Conservation (phyloP, 2,113 vertebrate species). For the Zeus faber region DNA sequence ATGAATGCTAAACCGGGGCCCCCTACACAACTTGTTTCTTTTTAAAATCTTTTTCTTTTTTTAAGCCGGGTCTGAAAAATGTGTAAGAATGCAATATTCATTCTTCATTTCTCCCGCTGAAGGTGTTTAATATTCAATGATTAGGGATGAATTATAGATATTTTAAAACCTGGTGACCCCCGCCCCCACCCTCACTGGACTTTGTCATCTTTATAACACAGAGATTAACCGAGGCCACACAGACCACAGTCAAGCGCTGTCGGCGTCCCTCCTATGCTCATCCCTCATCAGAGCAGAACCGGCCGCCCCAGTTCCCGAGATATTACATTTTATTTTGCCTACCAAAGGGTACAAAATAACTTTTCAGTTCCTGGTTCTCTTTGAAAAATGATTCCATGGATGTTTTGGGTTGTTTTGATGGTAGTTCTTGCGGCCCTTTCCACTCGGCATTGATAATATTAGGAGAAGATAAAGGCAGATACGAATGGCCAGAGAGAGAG, state of each 20-base stretch:
- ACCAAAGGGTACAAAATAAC: too few relatives aligned
- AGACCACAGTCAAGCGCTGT: neutral
- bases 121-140: constrained; percentile 40
- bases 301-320: too few relatives aligned
- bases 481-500: too few relatives aligned
- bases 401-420: too few relatives aligned
- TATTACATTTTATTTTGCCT: too few relatives aligned
- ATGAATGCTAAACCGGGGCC: constrained; percentile 43
- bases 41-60: constrained; percentile 21
- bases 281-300: too few relatives aligned
- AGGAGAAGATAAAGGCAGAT: too few relatives aligned
- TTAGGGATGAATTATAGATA: constrained; percentile 58
- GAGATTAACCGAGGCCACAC: neutral
- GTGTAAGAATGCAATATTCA: constrained; percentile 52
- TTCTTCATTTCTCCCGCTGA: constrained; percentile 29
- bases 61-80: constrained; percentile 21
- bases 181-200: neutral
- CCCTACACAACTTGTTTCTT: neutral
- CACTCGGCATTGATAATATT: too few relatives aligned
- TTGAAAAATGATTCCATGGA: too few relatives aligned
- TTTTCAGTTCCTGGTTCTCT: too few relatives aligned
- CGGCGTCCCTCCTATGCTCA: too few relatives aligned
- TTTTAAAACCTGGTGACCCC: constrained; percentile 44
- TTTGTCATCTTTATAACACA: constrained; percentile 9
- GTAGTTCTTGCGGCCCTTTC: too few relatives aligned